A percentile compares a stretch with the other conserved stretches of the same genome.
These are phyloP conservation scores for Picus viridis DNA, from an alignment of 2,797 vertebrate genomes.

Conservation along the genomic window DNA sequence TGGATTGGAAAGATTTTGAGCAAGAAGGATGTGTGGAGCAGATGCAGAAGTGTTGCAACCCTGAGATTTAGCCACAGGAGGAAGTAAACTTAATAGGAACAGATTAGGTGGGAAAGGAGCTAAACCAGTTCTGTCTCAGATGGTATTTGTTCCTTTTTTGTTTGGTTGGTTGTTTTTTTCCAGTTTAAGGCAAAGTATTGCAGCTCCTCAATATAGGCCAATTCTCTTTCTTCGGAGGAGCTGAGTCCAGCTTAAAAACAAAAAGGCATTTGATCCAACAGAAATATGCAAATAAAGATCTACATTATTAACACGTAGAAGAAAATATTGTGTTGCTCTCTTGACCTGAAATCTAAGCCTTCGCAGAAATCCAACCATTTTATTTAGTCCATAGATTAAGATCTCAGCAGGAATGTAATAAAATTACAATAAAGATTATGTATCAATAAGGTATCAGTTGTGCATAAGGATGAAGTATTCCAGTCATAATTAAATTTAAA, in stretches of 20 bases:
- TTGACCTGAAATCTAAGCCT: conserved; percentile 35
- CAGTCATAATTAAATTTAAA: conserved; percentile 82
- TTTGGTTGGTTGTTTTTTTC: not conserved
- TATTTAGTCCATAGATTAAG: conserved; percentile 75
- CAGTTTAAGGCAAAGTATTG: not conserved
- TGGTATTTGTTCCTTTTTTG: not conserved
- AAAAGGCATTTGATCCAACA: not conserved
- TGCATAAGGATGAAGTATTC: conserved; percentile 74
- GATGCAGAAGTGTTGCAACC: not conserved
- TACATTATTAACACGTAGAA: not conserved
- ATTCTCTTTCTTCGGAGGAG: not conserved
- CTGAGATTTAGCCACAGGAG: not conserved
- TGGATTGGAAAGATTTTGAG: not conserved
- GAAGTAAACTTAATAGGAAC: not conserved
- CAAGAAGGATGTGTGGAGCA: not conserved
- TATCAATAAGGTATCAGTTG: conserved; percentile 76
- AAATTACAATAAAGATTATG: conserved; percentile 78
- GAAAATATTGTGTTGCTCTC: conserved; percentile 4
- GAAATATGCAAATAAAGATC: not conserved
- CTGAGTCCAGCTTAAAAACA: not conserved
- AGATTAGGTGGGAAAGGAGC: not conserved
- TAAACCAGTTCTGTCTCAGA: not conserved
- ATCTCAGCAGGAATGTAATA: conserved; percentile 76
- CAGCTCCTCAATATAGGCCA: not conserved
- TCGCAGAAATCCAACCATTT: conserved; percentile 66